Base-by-base conservation (phyloP, 2,888 invertebrate species). In the Rhyacophila evoluta region DNA sequence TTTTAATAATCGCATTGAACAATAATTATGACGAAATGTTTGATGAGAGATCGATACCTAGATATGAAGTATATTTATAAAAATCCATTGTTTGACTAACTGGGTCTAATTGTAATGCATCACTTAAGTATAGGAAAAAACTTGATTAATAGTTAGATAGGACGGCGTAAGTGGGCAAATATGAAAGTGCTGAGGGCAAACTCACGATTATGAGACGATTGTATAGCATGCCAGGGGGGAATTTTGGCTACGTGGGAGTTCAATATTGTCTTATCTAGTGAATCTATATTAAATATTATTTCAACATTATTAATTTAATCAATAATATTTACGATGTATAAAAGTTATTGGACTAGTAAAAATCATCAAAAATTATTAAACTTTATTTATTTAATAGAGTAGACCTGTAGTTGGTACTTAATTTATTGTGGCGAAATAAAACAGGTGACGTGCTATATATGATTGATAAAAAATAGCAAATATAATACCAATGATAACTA, bases 191-290 rank as follows among this genome's bases (percentile, higher is more conserved):
- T 77, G 67, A 37, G 70, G 81, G 81, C 81, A 29, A 12, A 11
- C 77, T 81, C 79, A 81, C 81, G 81, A 81, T 67, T 73, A 75
- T 67, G 29, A 72, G 37, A 38, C 79, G 81, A 78, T 79, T 81
- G 72, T 68, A 73, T 73, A 25, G 74, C 33, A 74, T 25, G 79
- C 77, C 39, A 55, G 55, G 55, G 55, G 55, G 19, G 55, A 19
- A 55, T 38, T 38, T 6, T 25, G 12, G 10, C 55, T 55, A 15
- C 55, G 25, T 55, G 55, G 55, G 55, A 55, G 55, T 55, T 25
- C 19, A 19, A n/a, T n/a, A n/a, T n/a, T n/a, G n/a, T n/a, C n/a
- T n/a, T n/a, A n/a, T n/a, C n/a, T n/a, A n/a, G n/a, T n/a, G n/a
- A n/a, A n/a, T n/a, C n/a, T n/a, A n/a, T n/a, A n/a, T n/a, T n/a